Conservation (phyloP, 2,113 vertebrate species). For the Phodopus roborovskii region DNA sequence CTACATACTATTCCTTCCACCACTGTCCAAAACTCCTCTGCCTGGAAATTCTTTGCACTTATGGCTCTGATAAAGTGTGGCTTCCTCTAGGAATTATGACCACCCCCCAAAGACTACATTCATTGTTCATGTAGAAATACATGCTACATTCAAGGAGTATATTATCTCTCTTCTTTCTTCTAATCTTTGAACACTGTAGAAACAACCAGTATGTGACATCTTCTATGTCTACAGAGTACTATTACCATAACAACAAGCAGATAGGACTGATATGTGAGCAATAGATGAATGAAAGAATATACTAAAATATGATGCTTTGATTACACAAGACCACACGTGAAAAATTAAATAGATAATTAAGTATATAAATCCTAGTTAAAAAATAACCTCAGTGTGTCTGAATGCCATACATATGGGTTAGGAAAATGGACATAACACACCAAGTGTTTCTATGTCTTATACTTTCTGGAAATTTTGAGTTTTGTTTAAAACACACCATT, state of each 20-base stretch:
- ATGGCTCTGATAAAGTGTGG: background rate
- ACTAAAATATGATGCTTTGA: background rate
- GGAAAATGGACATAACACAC: background rate
- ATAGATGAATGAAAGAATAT: background rate
- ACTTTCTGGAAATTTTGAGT: background rate
- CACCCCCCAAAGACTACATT: rapidly evolving
- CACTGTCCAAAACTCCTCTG: background rate
- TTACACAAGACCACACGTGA: background rate
- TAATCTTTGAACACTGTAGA: background rate
- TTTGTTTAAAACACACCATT: background rate
- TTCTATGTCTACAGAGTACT: background rate
- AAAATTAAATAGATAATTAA: background rate
- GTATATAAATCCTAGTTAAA: background rate
- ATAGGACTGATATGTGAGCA: background rate
- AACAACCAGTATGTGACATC: background rate
- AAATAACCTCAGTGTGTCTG: background rate
- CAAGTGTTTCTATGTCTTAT: background rate
- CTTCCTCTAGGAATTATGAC: background rate
- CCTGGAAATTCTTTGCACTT: background rate
- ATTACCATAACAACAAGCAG: background rate
- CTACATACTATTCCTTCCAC: background rate
- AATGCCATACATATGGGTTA: background rate
- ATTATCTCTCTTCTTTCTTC: background rate
- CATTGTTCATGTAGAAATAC: background rate
- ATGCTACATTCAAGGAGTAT: background rate